phyloP scores from a whole-genome alignment of 2,888 invertebrate species.

The Phaonia tiefii region DNA sequence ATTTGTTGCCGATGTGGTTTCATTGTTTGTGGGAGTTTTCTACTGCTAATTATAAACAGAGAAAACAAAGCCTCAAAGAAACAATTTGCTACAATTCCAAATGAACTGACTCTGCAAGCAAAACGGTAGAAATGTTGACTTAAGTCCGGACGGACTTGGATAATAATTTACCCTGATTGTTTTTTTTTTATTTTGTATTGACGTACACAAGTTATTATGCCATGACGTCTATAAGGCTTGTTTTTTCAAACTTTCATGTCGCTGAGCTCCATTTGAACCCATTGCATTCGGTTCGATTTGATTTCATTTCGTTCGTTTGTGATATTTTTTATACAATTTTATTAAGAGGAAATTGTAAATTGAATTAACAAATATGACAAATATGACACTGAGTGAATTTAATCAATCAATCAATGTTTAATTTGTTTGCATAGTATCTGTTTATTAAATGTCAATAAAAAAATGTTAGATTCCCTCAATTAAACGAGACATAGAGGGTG shows the following conservation, averaged over 20 bases:
- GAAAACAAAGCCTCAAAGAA: too few species aligned
- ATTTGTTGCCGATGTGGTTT: neutral
- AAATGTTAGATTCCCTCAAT: neutral
- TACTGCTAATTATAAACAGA: neutral
- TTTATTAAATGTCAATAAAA: slow-evolving; percentile 48
- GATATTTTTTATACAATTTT: slow-evolving; percentile 1
- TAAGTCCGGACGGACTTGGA: neutral
- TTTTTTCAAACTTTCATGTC: neutral
- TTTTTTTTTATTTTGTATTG: slow-evolving; percentile 11
- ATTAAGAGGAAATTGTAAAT: slow-evolving; percentile 3
- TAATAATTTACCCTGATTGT: slow-evolving; percentile 32
- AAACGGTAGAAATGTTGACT: too few species aligned
- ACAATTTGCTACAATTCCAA: too few species aligned
- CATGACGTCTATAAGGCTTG: neutral
- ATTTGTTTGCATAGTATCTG: slow-evolving; percentile 40
- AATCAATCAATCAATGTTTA: slow-evolving; percentile 44
- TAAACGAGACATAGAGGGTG: too few species aligned
- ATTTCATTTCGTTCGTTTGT: neutral
- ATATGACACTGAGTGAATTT: slow-evolving; percentile 32
- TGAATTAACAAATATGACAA: slow-evolving; percentile 28
- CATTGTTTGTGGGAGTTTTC: neutral
- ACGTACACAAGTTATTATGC: slow-evolving; percentile 30
- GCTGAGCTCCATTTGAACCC: neutral
- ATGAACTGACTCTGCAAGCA: too few species aligned
- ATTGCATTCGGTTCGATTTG: neutral